These are phyloP conservation scores for Pseudomugil gertrudae DNA, from an alignment of 2,797 vertebrate genomes.

Conservation along the genomic window DNA sequence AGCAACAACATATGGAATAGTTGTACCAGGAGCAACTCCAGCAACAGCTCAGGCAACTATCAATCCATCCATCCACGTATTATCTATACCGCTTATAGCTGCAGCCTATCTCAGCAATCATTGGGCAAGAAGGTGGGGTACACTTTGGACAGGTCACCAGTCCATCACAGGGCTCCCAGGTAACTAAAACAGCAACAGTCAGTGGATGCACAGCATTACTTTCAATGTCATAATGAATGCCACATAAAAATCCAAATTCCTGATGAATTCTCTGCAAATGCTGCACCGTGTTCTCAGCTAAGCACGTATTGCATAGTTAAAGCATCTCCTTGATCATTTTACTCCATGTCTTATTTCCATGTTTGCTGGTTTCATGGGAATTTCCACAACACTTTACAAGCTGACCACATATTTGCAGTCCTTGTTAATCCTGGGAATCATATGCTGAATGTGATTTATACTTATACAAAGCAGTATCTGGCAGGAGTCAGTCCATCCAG, in stretches of 20 bases:
- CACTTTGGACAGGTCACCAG: too few species aligned
- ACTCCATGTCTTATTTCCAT: background rate
- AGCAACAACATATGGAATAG: background rate
- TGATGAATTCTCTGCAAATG: too few species aligned
- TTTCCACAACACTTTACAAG: background rate
- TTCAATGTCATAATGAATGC: too few species aligned
- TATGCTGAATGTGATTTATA: background rate
- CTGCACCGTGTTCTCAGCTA: background rate
- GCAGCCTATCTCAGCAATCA: too few species aligned
- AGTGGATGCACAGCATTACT: background rate
- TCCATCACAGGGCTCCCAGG: too few species aligned
- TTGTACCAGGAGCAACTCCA: background rate
- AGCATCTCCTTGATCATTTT: background rate
- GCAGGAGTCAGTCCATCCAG: background rate
- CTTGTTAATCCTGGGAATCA: background rate
- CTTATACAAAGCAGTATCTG: background rate
- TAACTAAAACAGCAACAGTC: background rate
- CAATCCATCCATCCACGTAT: too few species aligned
- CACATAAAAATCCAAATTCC: too few species aligned
- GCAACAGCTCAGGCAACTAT: too few species aligned
- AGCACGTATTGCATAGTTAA: background rate
- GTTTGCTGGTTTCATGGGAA: background rate
- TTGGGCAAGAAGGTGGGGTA: too few species aligned
- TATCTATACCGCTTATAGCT: too few species aligned
- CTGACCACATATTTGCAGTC: background rate